These are phyloP conservation scores for Chelon auratus DNA, from an alignment of 2,797 vertebrate genomes.

Conservation along the genomic window DNA sequence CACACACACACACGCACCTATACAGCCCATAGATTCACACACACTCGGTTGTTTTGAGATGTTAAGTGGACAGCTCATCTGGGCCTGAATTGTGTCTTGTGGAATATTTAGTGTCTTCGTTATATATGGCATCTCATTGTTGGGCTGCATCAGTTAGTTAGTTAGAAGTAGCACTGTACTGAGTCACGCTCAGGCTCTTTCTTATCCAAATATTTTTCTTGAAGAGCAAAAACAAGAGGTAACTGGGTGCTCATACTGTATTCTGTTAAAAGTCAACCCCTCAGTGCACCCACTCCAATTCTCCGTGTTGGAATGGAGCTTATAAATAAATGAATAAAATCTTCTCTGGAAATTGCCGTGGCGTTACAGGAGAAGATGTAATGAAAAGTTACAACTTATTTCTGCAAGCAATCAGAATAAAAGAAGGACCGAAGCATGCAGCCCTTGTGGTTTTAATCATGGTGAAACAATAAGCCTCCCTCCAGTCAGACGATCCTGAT, in stretches of 20 bases:
- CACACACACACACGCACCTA: background rate
- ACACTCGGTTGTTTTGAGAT: constrained; percentile 23
- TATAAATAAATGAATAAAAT: constrained; percentile 47
- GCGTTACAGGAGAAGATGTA: constrained; percentile 67
- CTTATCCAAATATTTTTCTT: constrained; percentile 64
- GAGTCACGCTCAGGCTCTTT: constrained; percentile 41
- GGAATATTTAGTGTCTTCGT: constrained; percentile 50
- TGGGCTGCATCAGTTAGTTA: constrained; percentile 52
- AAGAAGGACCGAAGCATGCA: constrained; percentile 56
- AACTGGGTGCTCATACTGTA: constrained; percentile 47
- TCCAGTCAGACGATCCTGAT: constrained; percentile 52
- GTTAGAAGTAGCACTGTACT: constrained; percentile 37
- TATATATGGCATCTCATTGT: constrained; percentile 51
- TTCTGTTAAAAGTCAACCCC: constrained; percentile 37
- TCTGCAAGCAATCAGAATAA: constrained; percentile 71
- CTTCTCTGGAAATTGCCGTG: constrained; percentile 53
- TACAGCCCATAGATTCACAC: too few relatives aligned
- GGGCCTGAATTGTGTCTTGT: constrained; percentile 35
- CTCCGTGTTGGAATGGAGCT: constrained; percentile 23
- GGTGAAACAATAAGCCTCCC: constrained; percentile 66
- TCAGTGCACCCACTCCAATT: constrained; percentile 3
- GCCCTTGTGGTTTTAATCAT: constrained; percentile 74
- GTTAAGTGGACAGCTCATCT: constrained; percentile 51
- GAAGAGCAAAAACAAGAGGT: constrained; percentile 57
- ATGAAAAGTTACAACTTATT: constrained; percentile 75